These are phyloP conservation scores for Conomelus anceps DNA, from an alignment of 2,888 invertebrate species.

Conservation along the genomic window DNA sequence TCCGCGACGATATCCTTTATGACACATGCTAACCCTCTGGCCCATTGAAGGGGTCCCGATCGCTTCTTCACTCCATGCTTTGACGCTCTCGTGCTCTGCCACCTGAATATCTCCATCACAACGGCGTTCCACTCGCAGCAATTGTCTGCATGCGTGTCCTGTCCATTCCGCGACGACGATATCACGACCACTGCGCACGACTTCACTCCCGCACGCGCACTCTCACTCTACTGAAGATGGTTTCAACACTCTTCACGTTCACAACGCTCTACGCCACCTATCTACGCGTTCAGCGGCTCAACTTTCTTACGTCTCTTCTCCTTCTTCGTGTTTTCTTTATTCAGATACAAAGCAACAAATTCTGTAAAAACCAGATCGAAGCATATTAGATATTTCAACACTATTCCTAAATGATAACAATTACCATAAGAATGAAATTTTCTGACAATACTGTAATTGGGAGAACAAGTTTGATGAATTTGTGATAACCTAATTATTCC, in stretches of 20 bases:
- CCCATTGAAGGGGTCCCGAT: constrained; percentile 26
- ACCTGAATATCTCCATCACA: constrained; percentile 6
- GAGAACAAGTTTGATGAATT: not conserved
- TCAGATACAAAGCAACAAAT: not conserved
- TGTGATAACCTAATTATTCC: not conserved
- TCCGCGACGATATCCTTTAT: constrained; percentile 30
- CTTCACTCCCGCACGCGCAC: not conserved
- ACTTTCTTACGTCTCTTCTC: not conserved
- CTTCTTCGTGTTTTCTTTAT: not conserved
- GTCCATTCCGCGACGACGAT: not conserved
- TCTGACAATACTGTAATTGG: not conserved
- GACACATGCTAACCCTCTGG: constrained; percentile 32
- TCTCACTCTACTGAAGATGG: not conserved
- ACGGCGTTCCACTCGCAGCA: not conserved
- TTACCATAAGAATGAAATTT: not conserved
- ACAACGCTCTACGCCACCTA: not conserved
- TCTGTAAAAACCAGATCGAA: not conserved
- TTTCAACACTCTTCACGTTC: too few species aligned
- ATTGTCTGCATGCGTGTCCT: not conserved
- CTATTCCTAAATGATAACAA: not conserved
- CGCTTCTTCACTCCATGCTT: constrained; percentile 7
- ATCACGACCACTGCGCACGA: not conserved
- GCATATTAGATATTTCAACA: not conserved
- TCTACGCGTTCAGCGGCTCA: not conserved
- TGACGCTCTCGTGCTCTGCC: not conserved